Conservation (phyloP, 2,113 vertebrate species). For the Prochilodus magdalenae region DNA sequence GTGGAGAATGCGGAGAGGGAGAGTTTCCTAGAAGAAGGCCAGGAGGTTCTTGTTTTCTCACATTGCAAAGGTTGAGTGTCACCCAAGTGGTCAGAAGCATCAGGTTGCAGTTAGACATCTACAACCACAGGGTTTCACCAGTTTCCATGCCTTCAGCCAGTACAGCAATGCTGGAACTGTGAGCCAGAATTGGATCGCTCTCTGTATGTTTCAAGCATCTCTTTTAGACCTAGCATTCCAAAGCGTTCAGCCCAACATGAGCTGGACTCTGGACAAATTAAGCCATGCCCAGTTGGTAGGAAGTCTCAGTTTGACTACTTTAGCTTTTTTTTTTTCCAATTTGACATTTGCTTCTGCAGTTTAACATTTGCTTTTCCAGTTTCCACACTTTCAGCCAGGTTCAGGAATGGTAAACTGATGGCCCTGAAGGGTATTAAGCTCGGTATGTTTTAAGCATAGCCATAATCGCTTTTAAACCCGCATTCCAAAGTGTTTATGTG, state of each 20-base stretch:
- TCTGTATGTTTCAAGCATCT: too few species aligned
- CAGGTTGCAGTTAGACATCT: not conserved
- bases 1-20: not conserved
- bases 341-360: not conserved
- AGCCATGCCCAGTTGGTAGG: not conserved
- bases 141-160: not conserved
- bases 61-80: not conserved
- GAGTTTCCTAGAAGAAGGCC: not conserved
- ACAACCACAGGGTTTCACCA: not conserved
- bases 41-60: not conserved
- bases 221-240: too few species aligned
- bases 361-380: not conserved
- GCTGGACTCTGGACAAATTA: too few species aligned
- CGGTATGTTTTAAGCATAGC: not conserved
- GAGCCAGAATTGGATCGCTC: too few species aligned
- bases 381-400: not conserved
- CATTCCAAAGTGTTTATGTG: not conserved
- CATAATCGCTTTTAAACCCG: conserved; percentile 14
- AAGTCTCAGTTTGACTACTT: not conserved
- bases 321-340: too few species aligned
- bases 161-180: too few species aligned
- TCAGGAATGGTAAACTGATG: not conserved
- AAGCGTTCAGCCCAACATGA: too few species aligned
- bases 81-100: not conserved
- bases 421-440: conserved; percentile 9